Evolutionary conservation across 2,113 vertebrate genomes (phyloP), one percentile per base, ranked within the genome.

Genomic region (Aptenodytes forsteri): DNA sequence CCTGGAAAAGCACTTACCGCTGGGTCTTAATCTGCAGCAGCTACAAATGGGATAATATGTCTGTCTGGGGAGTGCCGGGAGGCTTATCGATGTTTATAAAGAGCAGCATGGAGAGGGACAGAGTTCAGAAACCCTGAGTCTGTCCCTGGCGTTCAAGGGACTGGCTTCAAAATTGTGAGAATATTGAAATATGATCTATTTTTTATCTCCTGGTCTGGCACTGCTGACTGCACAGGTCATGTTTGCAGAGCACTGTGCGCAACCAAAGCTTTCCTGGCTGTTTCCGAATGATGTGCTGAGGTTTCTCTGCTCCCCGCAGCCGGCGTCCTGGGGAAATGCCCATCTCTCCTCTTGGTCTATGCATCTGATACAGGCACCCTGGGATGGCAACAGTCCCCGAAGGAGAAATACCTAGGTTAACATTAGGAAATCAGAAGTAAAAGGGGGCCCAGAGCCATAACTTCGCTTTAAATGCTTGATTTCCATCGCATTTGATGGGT

Each of bases 231-330:
- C 56, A 13, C 29, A 11, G 69, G 52, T n/a, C 21, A 5, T 10
- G 61, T 71, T 72, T 76, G 29, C 78, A 44, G 61, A 59, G 12
- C 1, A 0, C 22, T 6, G 1, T 17, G 54, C 0, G 0, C 50
- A 58, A 25, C 38, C 42, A 23, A 32, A 30, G 25, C 1, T 7
- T 23, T 59, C 20, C 66, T 1, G 6, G 13, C 11, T n/a, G 20
- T 4, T 89, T 52, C 67, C 3, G 0, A 26, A 34, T 0, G 25
- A 42, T 0, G 2, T 10, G 42, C 82, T 67, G 87, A 42, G 78
- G 44, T 23, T 55, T 29, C 88, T 62, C 64, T 42, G 50, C 18
- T 16, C 7, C 52, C 42, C 2, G 0, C 1, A 6, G 29, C 38
- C 1, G 0, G 5, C 2, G 7, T 16, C 69, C 70, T 26, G 55